Base-by-base conservation (phyloP, 2,113 vertebrate species). In the Aegithalos caudatus region DNA sequence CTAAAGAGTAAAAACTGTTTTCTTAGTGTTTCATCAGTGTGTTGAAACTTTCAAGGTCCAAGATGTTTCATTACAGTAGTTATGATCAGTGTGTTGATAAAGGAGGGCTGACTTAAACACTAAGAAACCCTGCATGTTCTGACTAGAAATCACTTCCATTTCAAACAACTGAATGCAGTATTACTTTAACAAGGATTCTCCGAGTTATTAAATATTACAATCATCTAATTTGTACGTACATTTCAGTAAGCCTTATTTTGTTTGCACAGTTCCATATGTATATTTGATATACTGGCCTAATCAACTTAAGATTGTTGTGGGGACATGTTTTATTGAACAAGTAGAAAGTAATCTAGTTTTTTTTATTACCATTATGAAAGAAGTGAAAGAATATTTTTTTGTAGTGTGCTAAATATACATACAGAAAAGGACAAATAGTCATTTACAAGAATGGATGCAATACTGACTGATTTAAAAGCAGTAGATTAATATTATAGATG, bases 201-300 rank as follows among this genome's bases (percentile, higher is more conserved):
- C 57, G 73, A 73, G 72, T 86, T 95, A 91, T 89, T 92, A 94
- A 92, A 82, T 87, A 80, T 42, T 94, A 24, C 58, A 88, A 6
- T 92, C 53, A 58, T 83, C 66, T 94, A 83, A 92, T 97, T 95
- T 86, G 50, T 95, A 77, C 82, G 62, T 77, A 73, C 16, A 3
- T 94, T 94, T 58, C 57, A 88, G 51, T 86, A 88, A 78, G 48
- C 28, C 57, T 23, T 81, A 42, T 57, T 92, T 74, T 4, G 22
- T 76, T 31, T 80, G 42, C 66, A 44, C 31, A 66, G 45, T 80
- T 95, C 70, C 37, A 54, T 94, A 76, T 71, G 71, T 81, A 62
- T 90, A 58, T 82, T 91, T 95, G 86, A 95, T 95, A 87, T 76
- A 96, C 45, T 79, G 82, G 48, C 48, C 92, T 96, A 96, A 94